A percentile compares a stretch with the other conserved stretches of the same genome.
These are phyloP conservation scores for Dryomyza anilis DNA, from an alignment of 2,888 invertebrate species.

Conservation along the genomic window DNA sequence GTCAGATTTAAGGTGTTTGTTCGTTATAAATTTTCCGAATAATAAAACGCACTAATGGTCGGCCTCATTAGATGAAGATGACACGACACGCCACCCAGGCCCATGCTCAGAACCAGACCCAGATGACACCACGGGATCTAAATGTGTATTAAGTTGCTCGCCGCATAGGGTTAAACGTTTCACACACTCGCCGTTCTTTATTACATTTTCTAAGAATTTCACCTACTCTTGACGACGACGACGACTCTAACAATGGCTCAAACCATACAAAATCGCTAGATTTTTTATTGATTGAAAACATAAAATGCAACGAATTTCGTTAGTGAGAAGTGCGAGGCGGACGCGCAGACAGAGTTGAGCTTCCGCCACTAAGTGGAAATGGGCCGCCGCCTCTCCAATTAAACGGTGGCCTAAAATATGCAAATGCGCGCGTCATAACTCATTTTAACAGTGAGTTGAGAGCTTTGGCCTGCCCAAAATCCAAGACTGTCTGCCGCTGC, in stretches of 20 bases:
- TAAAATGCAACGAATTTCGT: not conserved
- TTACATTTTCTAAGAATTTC: constrained; percentile 37
- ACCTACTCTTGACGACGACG: constrained; percentile 17
- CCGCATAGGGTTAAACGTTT: constrained; percentile 1
- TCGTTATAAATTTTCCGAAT: constrained; percentile 23
- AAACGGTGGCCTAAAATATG: constrained; percentile 62
- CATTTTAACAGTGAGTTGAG: constrained; percentile 50
- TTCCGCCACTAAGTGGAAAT: constrained; percentile 16
- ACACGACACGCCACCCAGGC: constrained; percentile 31
- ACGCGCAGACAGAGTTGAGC: not conserved
- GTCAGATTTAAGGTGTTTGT: constrained; percentile 21
- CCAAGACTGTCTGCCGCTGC: constrained; percentile 43
- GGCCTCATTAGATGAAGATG: constrained; percentile 31
- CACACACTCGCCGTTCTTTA: constrained; percentile 30
- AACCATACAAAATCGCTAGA: too few relatives aligned
- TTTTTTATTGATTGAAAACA: not conserved
- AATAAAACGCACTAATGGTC: constrained; percentile 19
- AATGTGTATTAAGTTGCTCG: constrained; percentile 6
- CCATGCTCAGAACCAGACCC: constrained; percentile 17
- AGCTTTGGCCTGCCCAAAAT: constrained; percentile 30
- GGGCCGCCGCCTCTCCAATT: constrained; percentile 53
- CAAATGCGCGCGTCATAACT: constrained; percentile 59
- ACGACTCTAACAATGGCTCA: not conserved
- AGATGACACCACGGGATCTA: constrained; percentile 27
- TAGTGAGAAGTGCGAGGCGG: not conserved